Evolutionary conservation across 1,140 invertebrate genomes (phyloP).

Genomic region (Argopecten irradians): DNA sequence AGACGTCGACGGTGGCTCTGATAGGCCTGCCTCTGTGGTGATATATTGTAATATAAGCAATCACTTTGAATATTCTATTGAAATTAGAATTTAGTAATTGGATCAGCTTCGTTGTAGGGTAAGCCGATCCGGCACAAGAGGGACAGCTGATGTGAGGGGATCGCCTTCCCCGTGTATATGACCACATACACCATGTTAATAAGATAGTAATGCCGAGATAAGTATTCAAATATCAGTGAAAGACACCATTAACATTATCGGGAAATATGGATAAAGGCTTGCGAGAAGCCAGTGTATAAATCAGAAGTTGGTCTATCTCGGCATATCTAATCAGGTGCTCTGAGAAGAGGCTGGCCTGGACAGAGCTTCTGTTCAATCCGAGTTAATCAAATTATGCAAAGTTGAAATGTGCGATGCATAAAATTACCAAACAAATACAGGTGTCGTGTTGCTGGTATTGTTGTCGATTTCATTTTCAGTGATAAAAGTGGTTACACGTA

Average conservation of each 20-base stretch:
- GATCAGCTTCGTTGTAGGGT: slow-evolving; percentile 20
- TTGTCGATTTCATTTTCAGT: slow-evolving; percentile 2
- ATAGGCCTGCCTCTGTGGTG: not conserved
- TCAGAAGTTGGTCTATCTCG: not conserved
- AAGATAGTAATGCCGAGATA: slow-evolving; percentile 1
- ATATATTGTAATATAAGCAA: not conserved
- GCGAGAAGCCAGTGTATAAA: slow-evolving; percentile 8
- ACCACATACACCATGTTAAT: not conserved
- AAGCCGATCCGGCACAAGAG: not conserved
- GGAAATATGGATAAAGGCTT: not conserved
- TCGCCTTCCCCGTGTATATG: not conserved
- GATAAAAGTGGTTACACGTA: slow-evolving; percentile 16
- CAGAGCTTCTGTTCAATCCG: slow-evolving; percentile 13
- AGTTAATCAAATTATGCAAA: slow-evolving; percentile 23
- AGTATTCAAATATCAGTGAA: slow-evolving; percentile 18
- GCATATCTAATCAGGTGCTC: slow-evolving; percentile 1
- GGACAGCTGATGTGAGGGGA: not conserved
- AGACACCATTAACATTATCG: slow-evolving; percentile 21
- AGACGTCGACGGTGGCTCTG: not conserved
- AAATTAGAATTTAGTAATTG: slow-evolving; percentile 13
- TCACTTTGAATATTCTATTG: slow-evolving; percentile 10
- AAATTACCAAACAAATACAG: slow-evolving; percentile 18
- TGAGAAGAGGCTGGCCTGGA: not conserved
- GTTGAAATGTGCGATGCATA: slow-evolving; percentile 16
- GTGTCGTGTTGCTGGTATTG: slow-evolving; percentile 20